Conservation (phyloP, 2,888 invertebrate genomes). For the Andricus quercusramuli region DNA sequence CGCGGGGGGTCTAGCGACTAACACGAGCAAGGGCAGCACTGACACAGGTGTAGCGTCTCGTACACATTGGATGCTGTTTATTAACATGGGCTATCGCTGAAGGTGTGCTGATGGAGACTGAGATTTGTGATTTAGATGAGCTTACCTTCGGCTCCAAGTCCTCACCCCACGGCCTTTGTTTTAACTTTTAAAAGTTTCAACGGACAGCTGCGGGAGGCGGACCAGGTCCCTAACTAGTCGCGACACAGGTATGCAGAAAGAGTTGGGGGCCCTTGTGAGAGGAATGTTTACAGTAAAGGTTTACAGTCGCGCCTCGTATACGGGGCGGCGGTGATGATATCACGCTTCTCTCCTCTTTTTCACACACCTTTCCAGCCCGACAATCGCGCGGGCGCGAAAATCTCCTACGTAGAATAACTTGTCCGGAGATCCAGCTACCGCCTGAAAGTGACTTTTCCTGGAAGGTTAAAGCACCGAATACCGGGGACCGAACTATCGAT, state of each 20-base stretch:
- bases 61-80: constrained; percentile 57
- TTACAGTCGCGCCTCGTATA: constrained; percentile 23
- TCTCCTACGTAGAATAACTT: not conserved
- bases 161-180: constrained; percentile 66
- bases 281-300: constrained; percentile 35
- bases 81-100: constrained; percentile 69
- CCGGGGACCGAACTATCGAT: constrained; percentile 60
- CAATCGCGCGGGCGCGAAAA: constrained; percentile 40
- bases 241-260: constrained; percentile 61
- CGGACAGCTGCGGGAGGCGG: constrained; percentile 63
- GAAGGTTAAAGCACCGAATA: constrained; percentile 62
- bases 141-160: constrained; percentile 54
- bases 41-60: constrained; percentile 60
- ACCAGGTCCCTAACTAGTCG: constrained; percentile 67
- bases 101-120: constrained; percentile 72
- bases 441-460: constrained; percentile 58
- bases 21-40: constrained; percentile 54
- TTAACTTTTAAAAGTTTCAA: constrained; percentile 67
- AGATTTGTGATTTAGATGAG: constrained; percentile 79
- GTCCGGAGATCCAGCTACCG: not conserved
- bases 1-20: constrained; percentile 76
- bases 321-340: constrained; percentile 11
- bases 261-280: constrained; percentile 28
- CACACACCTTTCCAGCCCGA: not conserved
- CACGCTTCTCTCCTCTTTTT: constrained; percentile 12